Conservation (phyloP, 2,888 invertebrate genomes). For the Pinctada fucata region DNA sequence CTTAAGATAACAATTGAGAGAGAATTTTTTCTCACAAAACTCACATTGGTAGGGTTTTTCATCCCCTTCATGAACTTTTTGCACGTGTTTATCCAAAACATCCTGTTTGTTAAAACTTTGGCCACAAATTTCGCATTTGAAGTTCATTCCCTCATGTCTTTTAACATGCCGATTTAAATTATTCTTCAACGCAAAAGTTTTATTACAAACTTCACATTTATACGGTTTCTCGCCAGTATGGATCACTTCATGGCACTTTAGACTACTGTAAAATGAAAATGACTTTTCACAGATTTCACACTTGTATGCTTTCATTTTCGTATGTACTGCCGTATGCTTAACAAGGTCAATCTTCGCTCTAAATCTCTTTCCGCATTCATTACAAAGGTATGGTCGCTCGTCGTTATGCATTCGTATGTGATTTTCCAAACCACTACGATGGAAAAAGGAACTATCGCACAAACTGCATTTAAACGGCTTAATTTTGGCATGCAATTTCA, state of each 20-base stretch:
- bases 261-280: background rate
- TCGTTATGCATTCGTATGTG: no score
- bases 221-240: constrained; percentile 19
- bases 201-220: constrained; percentile 13
- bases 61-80: background rate
- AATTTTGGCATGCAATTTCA: constrained; percentile 21
- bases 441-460: constrained; percentile 20
- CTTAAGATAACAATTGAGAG: background rate
- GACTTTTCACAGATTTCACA: constrained; percentile 25
- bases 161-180: constrained; percentile 3
- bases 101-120: background rate
- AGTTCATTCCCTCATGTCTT: constrained; percentile 6
- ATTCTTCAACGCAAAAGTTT: background rate
- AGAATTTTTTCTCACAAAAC: constrained; percentile 7
- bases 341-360: no score
- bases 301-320: background rate
- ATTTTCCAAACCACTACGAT: constrained; percentile 12
- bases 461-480: constrained; percentile 20
- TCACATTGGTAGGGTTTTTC: constrained; percentile 14
- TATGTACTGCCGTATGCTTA: background rate
- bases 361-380: no score
- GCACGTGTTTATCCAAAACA: background rate
- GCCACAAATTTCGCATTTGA: constrained; percentile 23
- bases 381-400: no score
- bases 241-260: constrained; percentile 24